Evolutionary conservation across 37 sponge, comb jelly and placozoan species (phyloP).

Genomic region (Theonella swinhoei): DNA sequence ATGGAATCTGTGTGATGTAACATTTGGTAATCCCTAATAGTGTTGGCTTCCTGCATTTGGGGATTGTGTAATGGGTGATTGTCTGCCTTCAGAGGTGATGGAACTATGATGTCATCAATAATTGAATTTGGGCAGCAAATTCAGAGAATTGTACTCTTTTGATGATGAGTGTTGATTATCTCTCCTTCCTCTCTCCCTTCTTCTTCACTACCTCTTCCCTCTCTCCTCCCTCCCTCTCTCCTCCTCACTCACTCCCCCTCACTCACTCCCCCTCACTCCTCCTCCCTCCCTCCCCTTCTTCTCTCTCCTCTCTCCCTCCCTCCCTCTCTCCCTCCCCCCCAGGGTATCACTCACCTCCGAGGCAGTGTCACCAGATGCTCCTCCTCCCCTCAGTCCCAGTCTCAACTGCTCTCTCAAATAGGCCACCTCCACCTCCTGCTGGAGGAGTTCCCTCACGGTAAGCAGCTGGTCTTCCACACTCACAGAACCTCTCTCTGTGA

Average conservation of each 20-base stretch:
- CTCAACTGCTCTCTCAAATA: constrained; percentile 47
- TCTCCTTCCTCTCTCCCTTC: background rate
- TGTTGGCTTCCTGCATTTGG: too few species aligned
- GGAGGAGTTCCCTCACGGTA: constrained; percentile 83
- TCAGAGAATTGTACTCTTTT: too few species aligned
- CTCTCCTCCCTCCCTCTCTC: constrained; percentile 3
- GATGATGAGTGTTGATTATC: too few species aligned
- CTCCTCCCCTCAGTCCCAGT: background rate
- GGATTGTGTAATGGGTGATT: too few species aligned
- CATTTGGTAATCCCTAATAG: too few species aligned
- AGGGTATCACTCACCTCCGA: constrained; percentile 44
- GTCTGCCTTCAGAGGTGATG: too few species aligned
- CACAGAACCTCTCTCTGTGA: too few species aligned
- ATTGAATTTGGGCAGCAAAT: too few species aligned
- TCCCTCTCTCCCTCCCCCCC: background rate
- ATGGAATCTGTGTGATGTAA: too few species aligned
- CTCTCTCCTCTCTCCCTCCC: background rate
- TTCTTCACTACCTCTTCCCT: background rate
- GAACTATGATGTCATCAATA: too few species aligned
- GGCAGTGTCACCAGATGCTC: background rate
- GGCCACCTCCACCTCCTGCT: constrained; percentile 87
- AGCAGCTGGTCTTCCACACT: too few species aligned
- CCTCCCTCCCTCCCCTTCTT: background rate
- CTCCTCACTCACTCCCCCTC: background rate
- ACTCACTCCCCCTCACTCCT: background rate